Conservation (phyloP, 2,797 vertebrate species). For the Gephyroberyx darwinii region DNA sequence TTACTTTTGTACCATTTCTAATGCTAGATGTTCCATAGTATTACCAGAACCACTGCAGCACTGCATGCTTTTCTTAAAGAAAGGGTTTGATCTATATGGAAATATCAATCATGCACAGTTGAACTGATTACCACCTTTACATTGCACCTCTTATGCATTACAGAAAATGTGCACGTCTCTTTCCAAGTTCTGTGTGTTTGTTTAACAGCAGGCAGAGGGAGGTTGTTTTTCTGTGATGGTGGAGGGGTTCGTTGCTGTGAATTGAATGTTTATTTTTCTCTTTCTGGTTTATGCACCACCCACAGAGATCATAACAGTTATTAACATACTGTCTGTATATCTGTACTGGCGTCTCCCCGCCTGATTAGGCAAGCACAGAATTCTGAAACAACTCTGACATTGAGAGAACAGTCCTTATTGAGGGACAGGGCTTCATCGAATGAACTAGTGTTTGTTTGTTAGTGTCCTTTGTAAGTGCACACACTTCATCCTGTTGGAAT, state of each 20-base stretch:
- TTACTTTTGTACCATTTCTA: background rate
- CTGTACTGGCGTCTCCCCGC: background rate
- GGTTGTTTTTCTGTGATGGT: background rate
- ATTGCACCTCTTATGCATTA: background rate
- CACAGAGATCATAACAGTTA: slow-evolving; percentile 51
- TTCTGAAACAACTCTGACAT: background rate
- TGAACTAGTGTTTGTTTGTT: background rate
- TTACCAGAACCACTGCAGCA: background rate
- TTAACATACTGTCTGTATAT: slow-evolving; percentile 48
- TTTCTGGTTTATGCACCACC: slow-evolving; percentile 42
- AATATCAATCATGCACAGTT: slow-evolving; percentile 16
- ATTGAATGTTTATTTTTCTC: slow-evolving; percentile 28
- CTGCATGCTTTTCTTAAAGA: background rate
- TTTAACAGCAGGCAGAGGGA: background rate
- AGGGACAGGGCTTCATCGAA: background rate
- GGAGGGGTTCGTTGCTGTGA: slow-evolving; percentile 10
- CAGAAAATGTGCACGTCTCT: background rate
- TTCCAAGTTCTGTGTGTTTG: slow-evolving; percentile 7
- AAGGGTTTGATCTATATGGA: slow-evolving; percentile 15
- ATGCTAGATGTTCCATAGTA: background rate
- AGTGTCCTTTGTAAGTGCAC: too few species aligned
- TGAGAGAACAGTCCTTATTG: background rate
- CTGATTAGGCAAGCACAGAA: background rate
- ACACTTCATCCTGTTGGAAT: too few species aligned
- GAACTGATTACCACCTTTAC: background rate